Percentiles rank a stretch among this genome's conserved stretches.
These are phyloP conservation scores for Melanerpes formicivorus DNA, from an alignment of 2,113 vertebrate genomes.

Conservation along the genomic window DNA sequence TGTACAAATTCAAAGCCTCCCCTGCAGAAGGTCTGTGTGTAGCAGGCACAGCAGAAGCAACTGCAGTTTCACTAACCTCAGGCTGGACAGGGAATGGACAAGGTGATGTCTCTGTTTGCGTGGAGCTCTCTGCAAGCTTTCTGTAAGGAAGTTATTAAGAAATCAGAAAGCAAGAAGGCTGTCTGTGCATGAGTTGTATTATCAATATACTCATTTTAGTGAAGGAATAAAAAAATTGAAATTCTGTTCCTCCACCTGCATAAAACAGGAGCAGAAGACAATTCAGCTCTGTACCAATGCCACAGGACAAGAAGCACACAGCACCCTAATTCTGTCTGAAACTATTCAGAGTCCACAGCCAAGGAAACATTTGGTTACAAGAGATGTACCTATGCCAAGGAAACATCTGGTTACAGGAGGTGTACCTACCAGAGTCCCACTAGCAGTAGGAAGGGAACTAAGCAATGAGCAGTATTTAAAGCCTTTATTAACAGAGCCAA, in stretches of 20 bases:
- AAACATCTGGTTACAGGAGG: background rate
- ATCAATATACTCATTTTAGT: background rate
- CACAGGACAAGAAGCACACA: background rate
- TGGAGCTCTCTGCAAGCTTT: background rate
- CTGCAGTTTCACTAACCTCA: background rate
- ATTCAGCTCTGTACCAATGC: background rate
- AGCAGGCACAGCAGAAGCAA: background rate
- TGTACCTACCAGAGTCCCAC: background rate
- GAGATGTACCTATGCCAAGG: background rate
- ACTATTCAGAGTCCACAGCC: background rate
- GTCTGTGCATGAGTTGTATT: background rate
- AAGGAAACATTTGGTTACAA: background rate
- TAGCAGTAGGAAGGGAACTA: background rate
- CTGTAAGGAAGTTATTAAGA: background rate
- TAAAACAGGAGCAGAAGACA: background rate
- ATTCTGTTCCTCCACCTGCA: background rate
- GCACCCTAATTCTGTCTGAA: background rate
- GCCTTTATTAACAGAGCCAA: conserved; percentile 1
- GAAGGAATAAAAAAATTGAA: background rate
- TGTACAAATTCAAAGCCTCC: background rate
- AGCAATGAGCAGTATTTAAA: background rate
- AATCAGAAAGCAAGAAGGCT: background rate
- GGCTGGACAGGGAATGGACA: background rate
- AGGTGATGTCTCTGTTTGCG: accelerated
- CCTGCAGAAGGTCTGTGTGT: background rate